Base-by-base conservation (phyloP, 2,888 invertebrate genomes). In the Leucophenga montana region DNA sequence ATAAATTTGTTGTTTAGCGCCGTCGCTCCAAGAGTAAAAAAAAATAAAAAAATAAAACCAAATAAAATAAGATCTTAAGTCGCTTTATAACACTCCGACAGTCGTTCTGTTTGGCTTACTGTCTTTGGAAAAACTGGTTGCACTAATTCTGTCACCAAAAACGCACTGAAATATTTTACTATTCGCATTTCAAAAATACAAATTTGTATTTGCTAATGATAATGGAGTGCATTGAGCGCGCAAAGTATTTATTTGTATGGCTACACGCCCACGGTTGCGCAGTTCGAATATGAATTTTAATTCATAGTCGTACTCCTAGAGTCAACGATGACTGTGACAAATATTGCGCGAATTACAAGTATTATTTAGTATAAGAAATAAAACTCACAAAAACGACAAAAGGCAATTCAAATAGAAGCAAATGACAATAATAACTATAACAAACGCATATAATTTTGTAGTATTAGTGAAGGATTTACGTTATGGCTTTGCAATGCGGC, bases 71-170 rank as follows among this genome's bases (percentile, higher is more conserved):
- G n/a, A n/a, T n/a, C n/a, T n/a, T n/a, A n/a, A n/a, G n/a, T n/a
- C n/a, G n/a, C n/a, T n/a, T n/a, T n/a, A n/a, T n/a, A 4, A 27
- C 27, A 27, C 3, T 4, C 27, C 2, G 27, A 27, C 27, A 27
- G 27, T 3, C 27, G n/a, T n/a, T n/a, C n/a, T 3, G 27, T 27
- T 4, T 3, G 27, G 4, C 27, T 2, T 4, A 27, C 3, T 3
- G 27, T 27, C 27, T 27, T 27, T 22, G 33, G 66, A 69, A 18
- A 81, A 81, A 81, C 81, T 81, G 74, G 81, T 73, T 79, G 78
- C 79, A 81, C 83, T 79, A 81, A 82, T 76, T 81, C 83, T 82
- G 81, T 81, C 81, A 79, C 75, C 33, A 70, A 77, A 75, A 48
- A 18, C 73, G 77, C 77, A 71, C 71, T 44, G 44, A 6, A 44